Evolutionary conservation across 64 coral and sea anemone genomes (phyloP), one percentile per base, ranked within the genome.

Genomic region (Catalaphyllia jardinei): DNA sequence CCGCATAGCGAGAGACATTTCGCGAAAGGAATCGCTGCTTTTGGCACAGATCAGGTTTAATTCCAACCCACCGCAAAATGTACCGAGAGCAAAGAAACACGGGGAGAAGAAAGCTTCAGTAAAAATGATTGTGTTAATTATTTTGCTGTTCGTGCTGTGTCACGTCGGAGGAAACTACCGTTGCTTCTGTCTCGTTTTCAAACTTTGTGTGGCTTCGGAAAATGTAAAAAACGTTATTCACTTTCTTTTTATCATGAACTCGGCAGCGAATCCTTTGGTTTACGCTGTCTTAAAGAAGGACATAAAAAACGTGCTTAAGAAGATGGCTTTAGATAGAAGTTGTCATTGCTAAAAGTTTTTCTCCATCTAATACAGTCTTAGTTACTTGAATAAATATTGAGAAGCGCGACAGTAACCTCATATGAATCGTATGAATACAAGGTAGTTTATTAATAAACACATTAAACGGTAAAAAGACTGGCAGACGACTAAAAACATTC

Each of bases 251-350:
- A 61, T 83, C 33, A 3, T 65, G 9, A 83, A 83, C 16, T 67
- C 79, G 31, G 79, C 79, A 0, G 15, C 64, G 30, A 83, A 83
- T 83, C 79, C 79, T 4, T 17, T 83, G 8, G 79, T 64, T 24
- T 83, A 83, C 11, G 79, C 79, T 65, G 8, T 38, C 46, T 42
- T 83, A 61, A 83, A 83, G 22, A 83, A 65, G 24, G 79, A 83
- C 29, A 39, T 83, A 2, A 83, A 83, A 83, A 33, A 20, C 9
- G 79, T 67, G 64, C 14, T 83, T 19, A 65, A 83, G 18, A 31
- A 42, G 59, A 27, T 69, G 65, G 65, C 22, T 15, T 57, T 57
- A 14, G 54, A 13, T 57, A 57, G 54, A 57, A 4, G 1, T 57
- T 57, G 15, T 11, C 12, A 57, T 16, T 57, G 54, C 15, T 57